phyloP scores from a whole-genome alignment of 2,888 invertebrate species.

The Drosophila tanythrix region DNA sequence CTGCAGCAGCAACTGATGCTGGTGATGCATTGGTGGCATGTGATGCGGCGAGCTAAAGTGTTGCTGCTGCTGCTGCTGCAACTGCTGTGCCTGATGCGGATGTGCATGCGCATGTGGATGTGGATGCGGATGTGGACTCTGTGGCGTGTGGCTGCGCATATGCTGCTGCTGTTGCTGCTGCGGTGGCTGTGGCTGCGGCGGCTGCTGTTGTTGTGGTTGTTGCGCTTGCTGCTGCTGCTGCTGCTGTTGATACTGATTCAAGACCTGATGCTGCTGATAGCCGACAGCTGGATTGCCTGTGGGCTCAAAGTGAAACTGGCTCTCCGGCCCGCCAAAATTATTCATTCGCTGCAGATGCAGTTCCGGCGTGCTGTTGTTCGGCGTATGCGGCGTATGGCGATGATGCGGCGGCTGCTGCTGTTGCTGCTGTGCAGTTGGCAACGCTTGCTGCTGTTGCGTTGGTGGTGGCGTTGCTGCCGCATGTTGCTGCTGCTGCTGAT shows the following conservation, averaged over 20 bases:
- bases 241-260: constrained; percentile 82
- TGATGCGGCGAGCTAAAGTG: constrained; percentile 81
- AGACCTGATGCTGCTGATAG: constrained; percentile 83
- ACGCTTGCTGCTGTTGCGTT: constrained; percentile 51
- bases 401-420: constrained; percentile 71
- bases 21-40: constrained; percentile 79
- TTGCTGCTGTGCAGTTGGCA: constrained; percentile 48
- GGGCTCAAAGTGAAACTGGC: constrained; percentile 83
- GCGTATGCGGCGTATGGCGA: constrained; percentile 79
- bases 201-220: constrained; percentile 74
- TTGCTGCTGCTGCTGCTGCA: constrained; percentile 68
- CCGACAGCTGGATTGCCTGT: constrained; percentile 50
- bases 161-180: constrained; percentile 77
- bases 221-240: constrained; percentile 73
- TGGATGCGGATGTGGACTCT: constrained; percentile 72
- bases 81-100: constrained; percentile 72
- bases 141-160: constrained; percentile 74
- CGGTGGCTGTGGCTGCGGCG: constrained; percentile 68
- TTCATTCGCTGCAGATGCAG: constrained; percentile 82
- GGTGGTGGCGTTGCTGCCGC: constrained; percentile 66
- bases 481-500: constrained; percentile 60
- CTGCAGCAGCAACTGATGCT: constrained; percentile 73
- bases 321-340: constrained; percentile 78
- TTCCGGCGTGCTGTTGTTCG: constrained; percentile 74
- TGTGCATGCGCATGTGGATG: constrained; percentile 75